Evolutionary conservation across 2,797 vertebrate genomes (phyloP), one percentile per base, ranked within the genome.

Genomic region (Spinus olivaceus): DNA sequence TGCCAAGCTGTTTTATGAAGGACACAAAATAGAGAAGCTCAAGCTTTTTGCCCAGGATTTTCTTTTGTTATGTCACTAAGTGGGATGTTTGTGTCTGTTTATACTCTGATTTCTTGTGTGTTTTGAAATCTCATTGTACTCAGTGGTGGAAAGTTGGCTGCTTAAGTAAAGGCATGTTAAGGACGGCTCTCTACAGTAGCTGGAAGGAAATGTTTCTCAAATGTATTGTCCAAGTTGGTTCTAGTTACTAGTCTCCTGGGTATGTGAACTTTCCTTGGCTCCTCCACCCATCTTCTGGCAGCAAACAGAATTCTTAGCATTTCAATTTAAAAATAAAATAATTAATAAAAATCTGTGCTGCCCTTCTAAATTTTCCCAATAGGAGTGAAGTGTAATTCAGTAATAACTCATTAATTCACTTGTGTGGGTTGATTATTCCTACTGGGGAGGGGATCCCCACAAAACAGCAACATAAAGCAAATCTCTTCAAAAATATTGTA

Each of bases 191-290:
- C 86, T 92, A 95, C 92, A 94, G 95, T 96, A 95, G 96, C 94
- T 96, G 93, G 95, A 96, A 96, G 96, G 96, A 96, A 97, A 93
- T 94, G 88, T 87, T 96, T 96, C 94, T 92, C 27, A 9, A 96
- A 90, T 32, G 78, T 59, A 93, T 97, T 96, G 96, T 96, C 95
- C 94, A 67, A 85, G 91, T 74, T 90, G 71, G 70, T 93, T 88
- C 74, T 86, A 49, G 80, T 92, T 92, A 81, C 49, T 86, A 63
- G 81, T 92, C 95, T 80, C 95, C 61, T 70, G 94, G 93, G 93
- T 88, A 81, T 6, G 23, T 96, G 95, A 96, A 95, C 91, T 94
- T 94, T 94, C 39, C 86, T 94, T 91, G 56, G 88, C 93, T 91
- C 70, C 94, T 88, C 94, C 94, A 96, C 93, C 93, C 95, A 73